Percentiles rank a stretch among this genome's conserved stretches.
Conservation (phyloP, 2,888 invertebrate genomes). For the Pedicia rivosa region DNA sequence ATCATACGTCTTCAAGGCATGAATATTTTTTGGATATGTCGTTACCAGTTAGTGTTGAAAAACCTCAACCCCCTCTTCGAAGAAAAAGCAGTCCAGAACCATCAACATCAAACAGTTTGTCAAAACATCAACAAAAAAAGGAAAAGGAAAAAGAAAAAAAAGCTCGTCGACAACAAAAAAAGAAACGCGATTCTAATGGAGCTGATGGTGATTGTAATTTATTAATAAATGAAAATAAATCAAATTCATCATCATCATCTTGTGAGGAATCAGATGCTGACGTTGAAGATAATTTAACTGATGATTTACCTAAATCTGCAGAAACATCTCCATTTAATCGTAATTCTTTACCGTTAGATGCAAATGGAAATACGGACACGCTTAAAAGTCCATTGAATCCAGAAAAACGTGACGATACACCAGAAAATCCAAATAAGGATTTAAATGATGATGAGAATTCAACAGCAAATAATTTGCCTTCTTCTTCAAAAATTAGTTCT, state of each 20-base stretch:
- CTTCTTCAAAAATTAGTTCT: neutral
- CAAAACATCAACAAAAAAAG: conserved; percentile 42
- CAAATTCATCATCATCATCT: conserved; percentile 28
- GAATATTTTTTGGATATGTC: conserved; percentile 94
- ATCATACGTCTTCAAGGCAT: conserved; percentile 67
- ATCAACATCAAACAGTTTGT: conserved; percentile 19
- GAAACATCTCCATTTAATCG: conserved; percentile 17
- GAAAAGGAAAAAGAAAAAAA: conserved; percentile 37
- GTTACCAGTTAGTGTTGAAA: conserved; percentile 65
- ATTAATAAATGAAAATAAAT: conserved; percentile 13
- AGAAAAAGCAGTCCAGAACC: conserved; percentile 31
- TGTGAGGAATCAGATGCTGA: conserved; percentile 66
- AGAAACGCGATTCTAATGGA: conserved; percentile 13
- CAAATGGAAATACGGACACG: conserved; percentile 26
- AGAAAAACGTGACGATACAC: conserved; percentile 40
- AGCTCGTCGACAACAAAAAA: conserved; percentile 24
- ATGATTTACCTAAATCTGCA: conserved; percentile 24
- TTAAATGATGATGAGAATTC: conserved; percentile 36
- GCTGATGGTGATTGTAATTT: conserved; percentile 3
- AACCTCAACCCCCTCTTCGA: conserved; percentile 52
- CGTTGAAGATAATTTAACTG: conserved; percentile 61
- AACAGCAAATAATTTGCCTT: conserved; percentile 22
- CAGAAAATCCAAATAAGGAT: conserved; percentile 39
- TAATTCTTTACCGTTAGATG: conserved; percentile 12
- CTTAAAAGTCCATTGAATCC: conserved; percentile 17